phyloP scores from a whole-genome alignment of 2,797 vertebrate genomes.

The Xiphophorus birchmanni region DNA sequence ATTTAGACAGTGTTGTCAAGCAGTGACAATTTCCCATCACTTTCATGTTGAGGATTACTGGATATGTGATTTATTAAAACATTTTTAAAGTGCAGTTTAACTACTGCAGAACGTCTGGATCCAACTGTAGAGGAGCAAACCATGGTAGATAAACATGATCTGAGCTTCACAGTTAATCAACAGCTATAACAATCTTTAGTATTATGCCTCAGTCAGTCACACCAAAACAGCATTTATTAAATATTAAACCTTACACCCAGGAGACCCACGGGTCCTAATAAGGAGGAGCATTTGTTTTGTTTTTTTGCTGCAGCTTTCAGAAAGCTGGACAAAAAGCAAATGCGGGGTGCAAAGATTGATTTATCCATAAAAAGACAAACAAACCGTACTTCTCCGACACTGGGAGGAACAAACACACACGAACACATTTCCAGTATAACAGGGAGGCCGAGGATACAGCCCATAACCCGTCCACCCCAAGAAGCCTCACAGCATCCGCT shows the following conservation, averaged over 20 bases:
- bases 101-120: neutral
- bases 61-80: neutral
- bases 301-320: neutral
- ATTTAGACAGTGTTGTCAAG: neutral
- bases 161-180: neutral
- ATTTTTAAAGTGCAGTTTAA: neutral
- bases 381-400: neutral
- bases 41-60: conserved; percentile 1
- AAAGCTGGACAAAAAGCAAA: conserved; percentile 6
- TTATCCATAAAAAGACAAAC: neutral
- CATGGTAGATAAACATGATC: neutral
- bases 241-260: neutral
- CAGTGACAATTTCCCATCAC: neutral
- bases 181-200: neutral
- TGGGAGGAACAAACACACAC: conserved; percentile 10
- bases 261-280: neutral
- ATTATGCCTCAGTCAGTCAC: neutral
- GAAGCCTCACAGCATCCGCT: neutral
- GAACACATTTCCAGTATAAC: too few relatives aligned
- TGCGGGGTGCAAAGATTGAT: neutral
- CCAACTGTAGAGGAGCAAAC: neutral
- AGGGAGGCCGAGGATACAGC: conserved; percentile 11
- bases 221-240: neutral
- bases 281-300: neutral
- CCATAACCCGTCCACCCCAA: neutral